Evolutionary conservation across 2,888 invertebrate species (phyloP).

Genomic region (Eudasyphora cyanicolor): DNA sequence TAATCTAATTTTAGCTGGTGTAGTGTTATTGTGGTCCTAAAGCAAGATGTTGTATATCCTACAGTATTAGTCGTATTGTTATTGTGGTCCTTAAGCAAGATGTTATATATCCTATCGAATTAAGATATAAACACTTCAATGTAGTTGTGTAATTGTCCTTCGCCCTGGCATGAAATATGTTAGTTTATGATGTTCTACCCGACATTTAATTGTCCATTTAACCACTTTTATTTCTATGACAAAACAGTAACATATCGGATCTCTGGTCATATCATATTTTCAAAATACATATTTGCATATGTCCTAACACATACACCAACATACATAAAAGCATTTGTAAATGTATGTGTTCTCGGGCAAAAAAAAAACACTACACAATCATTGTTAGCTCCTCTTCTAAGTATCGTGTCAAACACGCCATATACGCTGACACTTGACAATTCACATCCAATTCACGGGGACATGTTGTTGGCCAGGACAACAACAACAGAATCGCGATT

Average conservation of each 20-base stretch:
- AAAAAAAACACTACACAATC: conserved; percentile 53
- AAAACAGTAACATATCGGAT: not conserved
- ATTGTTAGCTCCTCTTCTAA: conserved; percentile 59
- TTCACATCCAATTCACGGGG: conserved; percentile 43
- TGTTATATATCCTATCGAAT: too few relatives aligned
- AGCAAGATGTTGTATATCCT: too few relatives aligned
- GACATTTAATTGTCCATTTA: not conserved
- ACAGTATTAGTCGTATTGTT: too few relatives aligned
- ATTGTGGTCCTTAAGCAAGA: too few relatives aligned
- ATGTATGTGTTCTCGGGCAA: too few relatives aligned
- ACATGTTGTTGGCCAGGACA: not conserved
- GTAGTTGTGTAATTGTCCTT: too few relatives aligned
- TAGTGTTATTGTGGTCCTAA: too few relatives aligned
- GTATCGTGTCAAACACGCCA: conserved; percentile 66
- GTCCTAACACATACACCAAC: not conserved
- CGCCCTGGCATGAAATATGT: not conserved
- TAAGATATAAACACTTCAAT: too few relatives aligned
- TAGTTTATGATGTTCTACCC: not conserved
- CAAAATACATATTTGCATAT: not conserved
- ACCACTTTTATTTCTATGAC: not conserved
- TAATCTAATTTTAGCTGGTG: too few relatives aligned
- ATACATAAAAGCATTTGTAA: not conserved
- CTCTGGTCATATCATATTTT: not conserved
- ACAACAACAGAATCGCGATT: not conserved
- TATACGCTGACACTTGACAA: conserved; percentile 63